Evolutionary conservation across 1,140 invertebrate genomes (phyloP).

Genomic region (Leptinotarsa undecemlineata): DNA sequence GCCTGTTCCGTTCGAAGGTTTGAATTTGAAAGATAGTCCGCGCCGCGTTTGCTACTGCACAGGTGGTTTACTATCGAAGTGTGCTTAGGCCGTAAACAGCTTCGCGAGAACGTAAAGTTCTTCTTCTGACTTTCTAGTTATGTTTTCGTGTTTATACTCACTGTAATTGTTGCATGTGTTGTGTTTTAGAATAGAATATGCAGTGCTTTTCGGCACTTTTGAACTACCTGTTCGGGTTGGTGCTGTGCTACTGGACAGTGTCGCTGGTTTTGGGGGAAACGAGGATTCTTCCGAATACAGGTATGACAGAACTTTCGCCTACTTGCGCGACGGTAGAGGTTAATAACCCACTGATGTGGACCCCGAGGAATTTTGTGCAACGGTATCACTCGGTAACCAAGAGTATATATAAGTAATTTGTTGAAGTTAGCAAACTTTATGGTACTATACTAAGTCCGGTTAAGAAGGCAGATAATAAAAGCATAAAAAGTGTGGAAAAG

Average conservation of each 20-base stretch:
- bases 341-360: no score
- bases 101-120: background rate
- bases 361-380: no score
- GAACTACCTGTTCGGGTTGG: constrained; percentile 30
- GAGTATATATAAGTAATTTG: no score
- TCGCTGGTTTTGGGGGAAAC: constrained; percentile 31
- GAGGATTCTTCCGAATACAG: constrained; percentile 28
- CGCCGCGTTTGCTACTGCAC: background rate
- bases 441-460: no score
- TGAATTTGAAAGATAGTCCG: background rate
- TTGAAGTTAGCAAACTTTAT: no score
- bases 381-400: no score
- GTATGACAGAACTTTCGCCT: constrained; percentile 7
- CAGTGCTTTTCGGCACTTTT: constrained; percentile 30
- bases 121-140: constrained; percentile 20
- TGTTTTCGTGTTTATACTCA: constrained; percentile 27
- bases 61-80: background rate
- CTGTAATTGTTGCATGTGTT: constrained; percentile 25
- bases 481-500: no score
- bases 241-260: constrained; percentile 32
- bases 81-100: background rate
- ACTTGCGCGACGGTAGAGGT: no score
- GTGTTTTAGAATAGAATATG: constrained; percentile 29
- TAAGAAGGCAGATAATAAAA: no score
- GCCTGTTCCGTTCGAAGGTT: background rate